Evolutionary conservation across 2,888 invertebrate genomes (phyloP), one percentile per base, ranked within the genome.

Genomic region (Villa cingulata): DNA sequence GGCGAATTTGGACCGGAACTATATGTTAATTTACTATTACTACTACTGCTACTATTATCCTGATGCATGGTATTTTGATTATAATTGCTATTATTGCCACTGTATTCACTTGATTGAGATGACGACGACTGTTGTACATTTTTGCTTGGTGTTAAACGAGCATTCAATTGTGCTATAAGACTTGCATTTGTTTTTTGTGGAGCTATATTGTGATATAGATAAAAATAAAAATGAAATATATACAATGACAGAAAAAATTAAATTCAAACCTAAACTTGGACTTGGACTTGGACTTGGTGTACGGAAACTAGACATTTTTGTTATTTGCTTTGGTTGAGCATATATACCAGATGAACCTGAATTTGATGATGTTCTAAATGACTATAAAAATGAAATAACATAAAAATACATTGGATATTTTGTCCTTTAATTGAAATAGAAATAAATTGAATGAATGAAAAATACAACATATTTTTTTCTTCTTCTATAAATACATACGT

Each of bases 231-330:
- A 23, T 6, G 4, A 6, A 6, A 23, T 23, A 23, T 23, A 38
- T 9, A 16, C 32, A 42, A 23, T 23, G 39, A 18, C 16, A 12
- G 9, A 5, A 18, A 19, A 27, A 36, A 36, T 34, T n/a, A 41
- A 41, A n/a, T 23, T n/a, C n/a, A n/a, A n/a, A n/a, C n/a, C n/a
- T n/a, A n/a, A n/a, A n/a, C n/a, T n/a, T n/a, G n/a, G 20, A 41
- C 16, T n/a, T n/a, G 14, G 20, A 43, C 65, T 63, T 37, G 65
- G 62, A 48, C 65, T 66, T 43, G 53, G 50, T 41, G 52, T 64
- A 50, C 69, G 65, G 55, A 70, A 70, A 55, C 70, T 70, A 41
- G 70, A 67, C 65, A 70, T 65, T 55, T 61, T 68, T 53, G 61
- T 58, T 47, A 68, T 58, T 55, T 65, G 57, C 55, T 70, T 70